Percentiles rank a stretch among this genome's conserved stretches.
These are phyloP conservation scores for Melanchra persicariae DNA, from an alignment of 2,888 invertebrate genomes.

Conservation along the genomic window DNA sequence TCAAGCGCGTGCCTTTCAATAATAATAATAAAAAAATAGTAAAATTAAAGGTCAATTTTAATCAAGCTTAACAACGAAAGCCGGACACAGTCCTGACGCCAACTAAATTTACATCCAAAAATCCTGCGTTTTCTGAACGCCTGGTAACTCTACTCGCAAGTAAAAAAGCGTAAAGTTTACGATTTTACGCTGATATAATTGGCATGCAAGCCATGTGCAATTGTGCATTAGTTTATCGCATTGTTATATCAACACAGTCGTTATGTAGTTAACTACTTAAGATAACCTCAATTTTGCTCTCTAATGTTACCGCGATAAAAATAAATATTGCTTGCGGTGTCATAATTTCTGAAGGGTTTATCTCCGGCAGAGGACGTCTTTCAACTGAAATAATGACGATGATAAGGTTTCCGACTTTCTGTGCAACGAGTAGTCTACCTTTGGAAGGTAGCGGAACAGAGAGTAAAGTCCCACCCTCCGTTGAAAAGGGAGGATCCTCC, in stretches of 20 bases:
- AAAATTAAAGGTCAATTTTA: neutral
- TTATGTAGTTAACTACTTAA: slow-evolving; percentile 18
- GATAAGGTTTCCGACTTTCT: neutral
- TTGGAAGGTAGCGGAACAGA: no score
- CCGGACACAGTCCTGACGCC: neutral
- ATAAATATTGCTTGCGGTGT: neutral
- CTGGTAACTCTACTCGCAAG: neutral
- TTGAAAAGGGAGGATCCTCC: no score
- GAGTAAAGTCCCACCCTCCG: no score
- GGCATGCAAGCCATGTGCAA: neutral
- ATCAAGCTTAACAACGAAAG: no score
- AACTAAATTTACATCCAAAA: neutral
- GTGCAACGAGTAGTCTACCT: neutral
- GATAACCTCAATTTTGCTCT: slow-evolving; percentile 38
- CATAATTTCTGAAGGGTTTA: neutral
- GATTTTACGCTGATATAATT: neutral
- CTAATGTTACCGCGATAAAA: neutral
- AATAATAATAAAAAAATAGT: no score
- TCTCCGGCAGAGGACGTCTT: no score
- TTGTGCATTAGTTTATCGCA: slow-evolving; percentile 26
- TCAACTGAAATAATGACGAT: no score
- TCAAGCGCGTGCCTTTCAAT: no score
- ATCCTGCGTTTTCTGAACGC: neutral
- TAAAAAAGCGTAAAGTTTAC: neutral
- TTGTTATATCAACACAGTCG: slow-evolving; percentile 10